Evolutionary conservation across 2,797 vertebrate genomes (phyloP).

Genomic region (Threskiornis aethiopicus): DNA sequence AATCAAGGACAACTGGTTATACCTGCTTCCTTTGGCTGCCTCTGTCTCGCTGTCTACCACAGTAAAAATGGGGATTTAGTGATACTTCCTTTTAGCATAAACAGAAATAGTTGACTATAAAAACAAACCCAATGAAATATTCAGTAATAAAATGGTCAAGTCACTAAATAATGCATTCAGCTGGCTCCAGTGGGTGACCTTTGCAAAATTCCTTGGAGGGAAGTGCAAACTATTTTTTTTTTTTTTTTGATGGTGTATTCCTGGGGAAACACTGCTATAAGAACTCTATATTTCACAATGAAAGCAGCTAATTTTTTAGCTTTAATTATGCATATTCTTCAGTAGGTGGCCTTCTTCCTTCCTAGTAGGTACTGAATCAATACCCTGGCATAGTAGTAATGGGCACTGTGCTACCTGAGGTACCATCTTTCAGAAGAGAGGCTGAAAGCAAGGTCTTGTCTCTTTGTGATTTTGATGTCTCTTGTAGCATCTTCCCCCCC

Average conservation of each 20-base stretch:
- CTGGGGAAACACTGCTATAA: not conserved
- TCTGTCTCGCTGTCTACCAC: not conserved
- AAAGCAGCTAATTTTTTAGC: not conserved
- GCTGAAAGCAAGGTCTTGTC: not conserved
- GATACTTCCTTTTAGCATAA: not conserved
- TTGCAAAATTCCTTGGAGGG: constrained; percentile 3
- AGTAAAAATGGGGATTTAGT: not conserved
- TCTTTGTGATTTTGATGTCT: not conserved
- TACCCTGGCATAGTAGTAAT: not conserved
- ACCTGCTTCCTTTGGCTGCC: not conserved
- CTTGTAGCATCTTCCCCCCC: not conserved
- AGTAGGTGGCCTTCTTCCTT: constrained; percentile 17
- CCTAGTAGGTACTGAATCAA: not conserved
- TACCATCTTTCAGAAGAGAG: not conserved
- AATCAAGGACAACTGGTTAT: not conserved
- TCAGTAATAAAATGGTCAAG: not conserved
- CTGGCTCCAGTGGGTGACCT: not conserved
- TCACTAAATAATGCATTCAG: constrained; percentile 25
- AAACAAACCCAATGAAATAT: constrained; percentile 40
- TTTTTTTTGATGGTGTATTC: not conserved
- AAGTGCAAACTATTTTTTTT: not conserved
- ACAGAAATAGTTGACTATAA: constrained; percentile 3
- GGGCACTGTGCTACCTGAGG: not conserved
- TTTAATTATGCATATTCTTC: constrained; percentile 36
- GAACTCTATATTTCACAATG: not conserved